phyloP scores from a whole-genome alignment of 1,140 invertebrate genomes.

The Pseudomyrmex concolor region DNA sequence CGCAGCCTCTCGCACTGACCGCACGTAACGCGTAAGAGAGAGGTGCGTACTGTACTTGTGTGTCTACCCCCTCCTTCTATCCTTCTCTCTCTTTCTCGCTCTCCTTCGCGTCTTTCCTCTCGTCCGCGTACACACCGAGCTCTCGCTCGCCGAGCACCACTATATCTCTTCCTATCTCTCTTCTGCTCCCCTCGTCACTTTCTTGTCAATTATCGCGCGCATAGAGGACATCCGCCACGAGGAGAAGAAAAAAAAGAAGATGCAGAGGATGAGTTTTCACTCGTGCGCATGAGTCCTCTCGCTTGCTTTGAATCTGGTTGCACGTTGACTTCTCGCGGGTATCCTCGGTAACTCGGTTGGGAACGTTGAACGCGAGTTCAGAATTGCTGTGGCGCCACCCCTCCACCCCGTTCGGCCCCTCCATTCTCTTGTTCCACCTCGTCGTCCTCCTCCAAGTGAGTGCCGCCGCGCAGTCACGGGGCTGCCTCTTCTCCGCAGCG shows the following conservation, averaged over 20 bases:
- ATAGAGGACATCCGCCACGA: conserved; percentile 21
- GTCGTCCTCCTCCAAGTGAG: conserved; percentile 60
- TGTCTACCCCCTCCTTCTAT: conserved; percentile 58
- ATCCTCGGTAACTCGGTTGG: conserved; percentile 80
- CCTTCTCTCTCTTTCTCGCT: conserved; percentile 54
- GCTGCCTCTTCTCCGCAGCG: conserved; percentile 51
- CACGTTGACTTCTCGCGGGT: conserved; percentile 79
- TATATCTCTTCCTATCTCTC: conserved; percentile 39
- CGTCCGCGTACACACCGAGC: conserved; percentile 24
- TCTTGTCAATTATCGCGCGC: conserved; percentile 49
- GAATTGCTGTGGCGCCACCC: conserved; percentile 84
- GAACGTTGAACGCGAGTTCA: conserved; percentile 82
- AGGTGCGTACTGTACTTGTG: conserved; percentile 69
- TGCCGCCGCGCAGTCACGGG: conserved; percentile 14
- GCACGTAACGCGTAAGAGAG: conserved; percentile 75
- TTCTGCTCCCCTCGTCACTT: conserved; percentile 34
- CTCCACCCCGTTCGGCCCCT: conserved; percentile 74
- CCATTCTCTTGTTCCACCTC: conserved; percentile 64
- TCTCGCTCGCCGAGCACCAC: conserved; percentile 11
- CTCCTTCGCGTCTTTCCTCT: conserved; percentile 12
- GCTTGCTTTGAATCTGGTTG: conserved; percentile 66
- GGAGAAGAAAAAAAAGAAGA: not conserved
- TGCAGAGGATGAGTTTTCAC: conserved; percentile 12
- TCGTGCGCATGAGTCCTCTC: conserved; percentile 47
- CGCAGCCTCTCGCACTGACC: conserved; percentile 75